Percentiles rank a stretch among this genome's conserved stretches.
Evolutionary conservation across 2,888 invertebrate species (phyloP).

Genomic region (Schrankia costaestrigalis): DNA sequence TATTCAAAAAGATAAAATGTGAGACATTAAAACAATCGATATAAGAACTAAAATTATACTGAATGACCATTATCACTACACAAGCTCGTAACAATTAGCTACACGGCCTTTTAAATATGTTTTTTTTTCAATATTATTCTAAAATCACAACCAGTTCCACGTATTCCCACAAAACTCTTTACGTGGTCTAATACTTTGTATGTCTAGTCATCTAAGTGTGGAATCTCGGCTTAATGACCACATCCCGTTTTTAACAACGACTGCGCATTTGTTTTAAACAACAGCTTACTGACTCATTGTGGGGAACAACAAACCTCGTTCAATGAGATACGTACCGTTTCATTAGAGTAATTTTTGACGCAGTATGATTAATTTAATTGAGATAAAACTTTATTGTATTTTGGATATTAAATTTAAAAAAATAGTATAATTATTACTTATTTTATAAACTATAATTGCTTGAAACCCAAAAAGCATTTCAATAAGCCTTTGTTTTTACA

Average conservation of each 20-base stretch:
- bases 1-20: no score
- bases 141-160: no score
- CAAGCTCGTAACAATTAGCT: no score
- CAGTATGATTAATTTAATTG: constrained; percentile 32
- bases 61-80: no score
- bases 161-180: no score
- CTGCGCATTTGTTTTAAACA: constrained; percentile 69
- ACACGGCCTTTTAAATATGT: no score
- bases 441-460: neutral
- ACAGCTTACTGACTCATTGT: constrained; percentile 62
- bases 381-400: constrained; percentile 3
- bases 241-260: constrained; percentile 71
- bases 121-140: no score
- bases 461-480: constrained; percentile 6
- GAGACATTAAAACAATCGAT: no score
- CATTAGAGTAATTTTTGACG: constrained; percentile 47
- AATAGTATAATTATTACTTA: neutral
- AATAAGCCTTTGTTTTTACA: constrained; percentile 62
- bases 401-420: neutral
- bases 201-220: constrained; percentile 47
- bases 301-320: constrained; percentile 65
- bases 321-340: constrained; percentile 53
- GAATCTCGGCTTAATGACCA: constrained; percentile 76
- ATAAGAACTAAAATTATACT: no score
- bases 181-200: constrained; percentile 32